These are phyloP conservation scores for Elegia similella DNA, from an alignment of 2,888 invertebrate species.

Conservation along the genomic window DNA sequence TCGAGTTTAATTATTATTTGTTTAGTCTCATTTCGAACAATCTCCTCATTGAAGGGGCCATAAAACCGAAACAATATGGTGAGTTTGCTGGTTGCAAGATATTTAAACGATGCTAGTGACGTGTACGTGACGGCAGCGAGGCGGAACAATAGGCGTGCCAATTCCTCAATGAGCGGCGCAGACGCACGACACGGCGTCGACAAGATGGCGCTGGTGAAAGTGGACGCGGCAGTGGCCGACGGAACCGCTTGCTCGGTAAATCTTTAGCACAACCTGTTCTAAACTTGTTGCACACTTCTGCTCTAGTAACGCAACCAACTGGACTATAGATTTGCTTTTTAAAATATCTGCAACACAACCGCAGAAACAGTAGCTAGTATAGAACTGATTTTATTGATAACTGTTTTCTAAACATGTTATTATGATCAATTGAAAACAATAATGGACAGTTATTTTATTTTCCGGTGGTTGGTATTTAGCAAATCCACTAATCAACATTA, in stretches of 20 bases:
- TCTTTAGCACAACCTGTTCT: conserved; percentile 50
- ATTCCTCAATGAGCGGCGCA: conserved; percentile 56
- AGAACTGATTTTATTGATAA: background rate
- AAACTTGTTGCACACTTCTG: conserved; percentile 21
- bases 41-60: background rate
- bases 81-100: conserved; percentile 20
- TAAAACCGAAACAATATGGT: conserved; percentile 11
- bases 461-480: too few relatives aligned
- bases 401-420: too few relatives aligned
- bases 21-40: background rate
- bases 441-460: too few relatives aligned
- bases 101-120: conserved; percentile 16
- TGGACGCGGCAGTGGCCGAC: conserved; percentile 60
- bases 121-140: conserved; percentile 42
- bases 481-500: too few relatives aligned
- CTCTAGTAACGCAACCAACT: conserved; percentile 6
- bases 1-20: background rate
- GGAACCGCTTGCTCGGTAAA: conserved; percentile 41
- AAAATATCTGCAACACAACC: background rate
- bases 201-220: conserved; percentile 78
- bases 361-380: background rate
- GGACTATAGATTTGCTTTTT: background rate
- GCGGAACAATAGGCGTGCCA: conserved; percentile 58
- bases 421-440: too few relatives aligned
- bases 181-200: conserved; percentile 53